These are phyloP conservation scores for Hofmannophila pseudospretella DNA, from an alignment of 2,888 invertebrate genomes.

Conservation along the genomic window DNA sequence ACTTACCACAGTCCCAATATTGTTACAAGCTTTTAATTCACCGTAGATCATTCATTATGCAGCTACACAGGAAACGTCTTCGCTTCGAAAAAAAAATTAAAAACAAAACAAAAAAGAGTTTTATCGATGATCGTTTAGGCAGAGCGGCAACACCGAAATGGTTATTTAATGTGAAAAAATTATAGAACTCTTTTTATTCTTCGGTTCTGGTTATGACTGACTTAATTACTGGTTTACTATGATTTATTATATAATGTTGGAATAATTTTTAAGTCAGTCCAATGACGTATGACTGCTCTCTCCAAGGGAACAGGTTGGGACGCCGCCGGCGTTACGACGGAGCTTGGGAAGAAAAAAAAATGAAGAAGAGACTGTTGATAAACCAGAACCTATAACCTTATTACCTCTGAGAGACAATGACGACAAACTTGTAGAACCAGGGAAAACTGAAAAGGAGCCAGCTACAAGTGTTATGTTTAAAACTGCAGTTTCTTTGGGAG, in stretches of 20 bases:
- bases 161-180: constrained; percentile 75
- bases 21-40: constrained; percentile 26
- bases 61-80: constrained; percentile 28
- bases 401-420: background rate
- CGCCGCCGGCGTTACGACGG: constrained; percentile 63
- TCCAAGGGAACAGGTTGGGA: constrained; percentile 53
- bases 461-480: no score
- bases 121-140: constrained; percentile 62
- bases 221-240: constrained; percentile 76
- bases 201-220: constrained; percentile 71
- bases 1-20: constrained; percentile 20
- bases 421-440: no score
- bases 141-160: constrained; percentile 48
- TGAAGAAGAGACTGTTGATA: background rate
- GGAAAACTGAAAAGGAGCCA: no score
- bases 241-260: constrained; percentile 74
- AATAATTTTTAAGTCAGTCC: constrained; percentile 66
- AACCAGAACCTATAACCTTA: background rate
- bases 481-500: no score
- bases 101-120: constrained; percentile 27
- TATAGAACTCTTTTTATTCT: constrained; percentile 65
- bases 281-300: constrained; percentile 70
- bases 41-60: constrained; percentile 27
- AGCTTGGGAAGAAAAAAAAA: constrained; percentile 4
- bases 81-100: constrained; percentile 9